Percentiles rank a stretch among this genome's conserved stretches.
phyloP scores from a whole-genome alignment of 2,888 invertebrate species.

The Meiosimyza decipiens region DNA sequence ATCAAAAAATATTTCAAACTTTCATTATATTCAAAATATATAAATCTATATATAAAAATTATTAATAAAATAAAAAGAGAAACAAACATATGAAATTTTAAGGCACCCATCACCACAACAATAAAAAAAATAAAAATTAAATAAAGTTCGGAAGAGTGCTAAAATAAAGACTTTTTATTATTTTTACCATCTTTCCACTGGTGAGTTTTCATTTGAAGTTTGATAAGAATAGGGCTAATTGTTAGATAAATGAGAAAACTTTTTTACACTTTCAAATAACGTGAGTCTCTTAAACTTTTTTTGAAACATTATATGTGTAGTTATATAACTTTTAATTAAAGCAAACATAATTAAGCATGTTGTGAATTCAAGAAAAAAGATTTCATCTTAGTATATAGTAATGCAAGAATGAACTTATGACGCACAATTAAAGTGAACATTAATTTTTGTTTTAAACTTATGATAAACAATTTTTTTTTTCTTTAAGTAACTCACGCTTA shows the following conservation, averaged over 20 bases:
- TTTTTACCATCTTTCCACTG: constrained; percentile 64
- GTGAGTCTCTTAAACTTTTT: neutral
- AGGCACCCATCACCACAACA: constrained; percentile 28
- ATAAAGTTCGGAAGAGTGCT: neutral
- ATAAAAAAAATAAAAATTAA: neutral
- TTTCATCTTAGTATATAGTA: too few relatives aligned
- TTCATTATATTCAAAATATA: constrained; percentile 1
- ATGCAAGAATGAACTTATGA: too few relatives aligned
- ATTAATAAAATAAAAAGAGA: constrained; percentile 51
- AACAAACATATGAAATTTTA: constrained; percentile 61
- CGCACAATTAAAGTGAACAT: too few relatives aligned
- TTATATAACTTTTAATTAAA: neutral
- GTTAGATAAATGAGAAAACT: too few relatives aligned
- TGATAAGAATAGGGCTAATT: neutral
- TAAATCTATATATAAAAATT: constrained; percentile 33
- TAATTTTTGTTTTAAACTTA: too few relatives aligned
- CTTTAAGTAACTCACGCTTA: constrained; percentile 2
- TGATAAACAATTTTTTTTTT: neutral
- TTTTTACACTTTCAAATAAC: too few relatives aligned
- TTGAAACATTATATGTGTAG: neutral
- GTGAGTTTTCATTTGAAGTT: constrained; percentile 62
- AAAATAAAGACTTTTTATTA: constrained; percentile 52
- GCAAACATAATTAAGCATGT: neutral
- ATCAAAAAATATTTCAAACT: neutral
- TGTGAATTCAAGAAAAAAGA: too few relatives aligned